Base-by-base conservation (phyloP, 2,797 vertebrate species). In the Melanotaenia maccullochi region DNA sequence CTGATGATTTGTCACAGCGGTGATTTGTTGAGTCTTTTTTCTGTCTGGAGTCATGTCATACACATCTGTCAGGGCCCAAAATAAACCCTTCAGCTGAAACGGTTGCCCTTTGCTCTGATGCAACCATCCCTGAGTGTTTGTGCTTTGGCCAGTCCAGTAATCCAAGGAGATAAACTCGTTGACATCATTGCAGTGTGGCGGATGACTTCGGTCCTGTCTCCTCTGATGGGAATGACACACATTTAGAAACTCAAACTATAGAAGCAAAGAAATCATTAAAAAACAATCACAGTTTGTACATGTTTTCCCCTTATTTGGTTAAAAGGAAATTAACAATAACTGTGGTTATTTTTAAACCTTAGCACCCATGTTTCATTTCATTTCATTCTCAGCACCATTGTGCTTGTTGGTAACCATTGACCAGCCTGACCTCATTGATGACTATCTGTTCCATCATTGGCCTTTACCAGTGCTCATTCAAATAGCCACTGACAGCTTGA, bases 91-190 rank as follows among this genome's bases (percentile, higher is more conserved):
- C n/a, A 20, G 60, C 66, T 60, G 61, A 49, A 76, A 65, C 69
- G 35, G 62, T 32, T 44, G 60, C 38, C 71, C 40, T 71, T 42
- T 32, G 60, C 33, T 65, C 82, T 32, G 69, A 66, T 38, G 67
- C 67, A 49, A 22, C 44, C 76, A 36, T 65, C 71, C 51, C 63
- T 0, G 25, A 69, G 72, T 68, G 80, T 83, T 78, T 80, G 75
- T 68, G 64, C 35, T 42, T 66, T 24, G 60, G 77, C 72, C 72
- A 70, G 78, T 82, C 60, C 70, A 55, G 73, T 87, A 84, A 85
- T 88, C 85, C 82, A 51, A 71, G 30, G 67, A 85, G 81, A 82
- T 88, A 70, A 79, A 66, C 68, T 76, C 74, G 83, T 85, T 79
- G 69, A 81, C 85, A 81, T 88, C 75, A 36, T 65, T 75, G 71